Evolutionary conservation across 2,797 vertebrate genomes (phyloP).

Genomic region (Sebastes alutus): DNA sequence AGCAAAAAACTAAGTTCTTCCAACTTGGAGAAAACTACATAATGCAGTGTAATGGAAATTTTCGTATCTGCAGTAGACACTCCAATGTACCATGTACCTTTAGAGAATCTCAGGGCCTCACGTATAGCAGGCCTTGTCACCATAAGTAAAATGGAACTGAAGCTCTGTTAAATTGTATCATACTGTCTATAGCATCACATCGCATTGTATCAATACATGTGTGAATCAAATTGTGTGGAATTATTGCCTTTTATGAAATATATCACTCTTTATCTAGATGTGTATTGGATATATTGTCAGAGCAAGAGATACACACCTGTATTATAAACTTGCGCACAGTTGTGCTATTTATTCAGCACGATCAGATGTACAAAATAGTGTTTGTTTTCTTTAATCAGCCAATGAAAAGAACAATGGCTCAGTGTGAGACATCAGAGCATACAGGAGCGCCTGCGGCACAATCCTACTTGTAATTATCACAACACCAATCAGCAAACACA

Average conservation of each 20-base stretch:
- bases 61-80: too few relatives aligned
- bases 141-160: too few relatives aligned
- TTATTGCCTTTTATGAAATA: neutral
- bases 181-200: too few relatives aligned
- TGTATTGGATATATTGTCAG: neutral
- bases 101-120: too few relatives aligned
- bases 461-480: conserved; percentile 73
- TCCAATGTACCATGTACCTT: too few relatives aligned
- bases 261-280: neutral
- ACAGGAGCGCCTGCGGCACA: conserved; percentile 61
- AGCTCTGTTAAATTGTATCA: too few relatives aligned
- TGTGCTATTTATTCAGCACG: conserved; percentile 36
- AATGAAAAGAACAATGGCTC: conserved; percentile 69
- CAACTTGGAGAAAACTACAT: neutral
- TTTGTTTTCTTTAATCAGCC: conserved; percentile 70
- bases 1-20: neutral
- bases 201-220: neutral
- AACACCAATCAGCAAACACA: conserved; percentile 70
- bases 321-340: conserved; percentile 16
- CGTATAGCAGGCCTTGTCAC: too few relatives aligned
- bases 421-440: conserved; percentile 65
- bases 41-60: neutral
- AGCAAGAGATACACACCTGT: neutral
- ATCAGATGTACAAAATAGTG: conserved; percentile 54
- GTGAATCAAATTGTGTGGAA: neutral